These are phyloP conservation scores for Choristoneura rosaceana DNA, from an alignment of 2,888 invertebrate genomes.

Conservation along the genomic window DNA sequence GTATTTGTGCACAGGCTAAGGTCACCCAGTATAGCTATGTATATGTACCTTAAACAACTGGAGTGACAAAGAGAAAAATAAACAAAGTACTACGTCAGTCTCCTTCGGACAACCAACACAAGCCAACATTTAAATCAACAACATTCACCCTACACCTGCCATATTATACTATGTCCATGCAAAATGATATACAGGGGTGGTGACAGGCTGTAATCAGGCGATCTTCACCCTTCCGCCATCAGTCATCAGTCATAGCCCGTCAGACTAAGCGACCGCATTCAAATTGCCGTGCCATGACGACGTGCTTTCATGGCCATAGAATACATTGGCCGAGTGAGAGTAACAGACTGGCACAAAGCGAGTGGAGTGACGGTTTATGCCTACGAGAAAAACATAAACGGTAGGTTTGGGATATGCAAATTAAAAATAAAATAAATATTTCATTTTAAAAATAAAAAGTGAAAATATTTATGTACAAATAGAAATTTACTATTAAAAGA, in stretches of 20 bases:
- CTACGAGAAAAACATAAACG: slow-evolving; percentile 1
- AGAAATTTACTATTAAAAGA: no score
- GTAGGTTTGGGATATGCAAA: no score
- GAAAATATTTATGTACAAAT: background rate
- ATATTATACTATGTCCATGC: slow-evolving; percentile 64
- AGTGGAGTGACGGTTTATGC: slow-evolving; percentile 12
- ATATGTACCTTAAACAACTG: no score
- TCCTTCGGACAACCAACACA: background rate
- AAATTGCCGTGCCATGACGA: slow-evolving; percentile 84
- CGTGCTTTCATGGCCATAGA: slow-evolving; percentile 82
- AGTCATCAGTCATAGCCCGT: slow-evolving; percentile 83
- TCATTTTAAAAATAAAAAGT: background rate
- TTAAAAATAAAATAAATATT: no score
- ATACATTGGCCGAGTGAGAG: slow-evolving; percentile 64
- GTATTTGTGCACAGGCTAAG: no score
- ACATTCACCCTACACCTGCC: slow-evolving; percentile 60
- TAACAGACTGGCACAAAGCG: slow-evolving; percentile 51
- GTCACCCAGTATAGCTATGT: no score
- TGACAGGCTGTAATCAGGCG: slow-evolving; percentile 77
- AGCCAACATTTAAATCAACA: slow-evolving; percentile 49
- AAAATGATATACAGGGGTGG: slow-evolving; percentile 73
- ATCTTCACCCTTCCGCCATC: slow-evolving; percentile 84
- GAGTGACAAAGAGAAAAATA: background rate
- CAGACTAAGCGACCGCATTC: slow-evolving; percentile 84
- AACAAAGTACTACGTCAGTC: background rate